A percentile compares a stretch with the other conserved stretches of the same genome.
phyloP scores from a whole-genome alignment of 1,140 invertebrate genomes.

The Tetramorium alpestre region DNA sequence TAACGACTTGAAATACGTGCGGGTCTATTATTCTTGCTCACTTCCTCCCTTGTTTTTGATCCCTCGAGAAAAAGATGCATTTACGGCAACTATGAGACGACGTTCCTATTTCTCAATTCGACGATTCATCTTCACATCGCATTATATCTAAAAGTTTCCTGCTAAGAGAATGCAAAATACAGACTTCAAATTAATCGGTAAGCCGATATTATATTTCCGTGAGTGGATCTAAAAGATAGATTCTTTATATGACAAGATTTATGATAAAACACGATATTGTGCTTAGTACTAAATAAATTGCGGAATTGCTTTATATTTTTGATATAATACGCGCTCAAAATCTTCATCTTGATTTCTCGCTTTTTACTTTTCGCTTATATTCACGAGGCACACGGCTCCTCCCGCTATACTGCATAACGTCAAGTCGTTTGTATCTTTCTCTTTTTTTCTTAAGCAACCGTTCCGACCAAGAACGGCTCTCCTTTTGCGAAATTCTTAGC shows the following conservation, averaged over 20 bases:
- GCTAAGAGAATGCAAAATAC: not conserved
- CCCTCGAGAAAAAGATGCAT: not conserved
- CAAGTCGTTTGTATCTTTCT: constrained; percentile 48
- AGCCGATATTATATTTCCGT: not conserved
- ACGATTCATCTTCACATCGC: constrained; percentile 10
- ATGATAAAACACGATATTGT: not conserved
- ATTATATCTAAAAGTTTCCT: not conserved
- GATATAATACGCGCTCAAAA: constrained; percentile 28
- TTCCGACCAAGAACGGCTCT: constrained; percentile 47
- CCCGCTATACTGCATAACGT: constrained; percentile 30
- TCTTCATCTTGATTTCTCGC: constrained; percentile 48
- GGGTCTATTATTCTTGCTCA: not conserved
- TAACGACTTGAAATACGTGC: not conserved
- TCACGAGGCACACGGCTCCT: constrained; percentile 1
- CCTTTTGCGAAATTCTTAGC: constrained; percentile 57
- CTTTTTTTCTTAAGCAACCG: constrained; percentile 47
- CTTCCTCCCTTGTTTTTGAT: not conserved
- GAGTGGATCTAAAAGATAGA: not conserved
- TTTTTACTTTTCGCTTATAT: constrained; percentile 48
- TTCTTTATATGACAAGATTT: constrained; percentile 9
- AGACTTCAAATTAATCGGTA: constrained; percentile 12
- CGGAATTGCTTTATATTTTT: not conserved
- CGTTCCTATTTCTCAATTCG: constrained; percentile 12
- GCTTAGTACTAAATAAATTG: not conserved
- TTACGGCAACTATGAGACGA: constrained; percentile 57